phyloP scores from a whole-genome alignment of 2,888 invertebrate genomes.

The Dermolepida albohirtum region DNA sequence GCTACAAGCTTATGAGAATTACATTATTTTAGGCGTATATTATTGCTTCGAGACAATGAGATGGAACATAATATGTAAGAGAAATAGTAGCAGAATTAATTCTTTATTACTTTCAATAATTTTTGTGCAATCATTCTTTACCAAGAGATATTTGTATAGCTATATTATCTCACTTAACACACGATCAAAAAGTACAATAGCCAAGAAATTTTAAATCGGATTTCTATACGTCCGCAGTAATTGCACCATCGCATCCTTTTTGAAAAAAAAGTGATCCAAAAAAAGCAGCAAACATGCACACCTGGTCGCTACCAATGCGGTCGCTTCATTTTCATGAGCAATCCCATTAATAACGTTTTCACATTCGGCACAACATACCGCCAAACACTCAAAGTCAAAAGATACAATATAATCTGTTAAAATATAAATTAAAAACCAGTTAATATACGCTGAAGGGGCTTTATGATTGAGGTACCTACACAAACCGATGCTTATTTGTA shows the following conservation, averaged over 20 bases:
- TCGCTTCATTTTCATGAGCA: constrained; percentile 29
- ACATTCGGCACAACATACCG: constrained; percentile 46
- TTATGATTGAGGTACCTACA: constrained; percentile 42
- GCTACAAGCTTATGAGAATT: too few species aligned
- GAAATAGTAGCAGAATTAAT: too few species aligned
- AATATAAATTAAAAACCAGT: constrained; percentile 55
- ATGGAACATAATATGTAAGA: too few species aligned
- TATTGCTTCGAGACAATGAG: too few species aligned
- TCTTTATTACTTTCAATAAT: too few species aligned
- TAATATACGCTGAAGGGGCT: constrained; percentile 47
- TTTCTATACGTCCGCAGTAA: neutral
- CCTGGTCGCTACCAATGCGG: constrained; percentile 36
- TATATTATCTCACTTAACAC: too few species aligned
- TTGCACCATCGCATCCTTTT: constrained; percentile 1
- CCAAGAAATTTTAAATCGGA: neutral
- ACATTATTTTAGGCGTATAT: too few species aligned
- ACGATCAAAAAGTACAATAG: constrained; percentile 1
- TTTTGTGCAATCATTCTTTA: too few species aligned
- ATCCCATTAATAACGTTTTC: constrained; percentile 42
- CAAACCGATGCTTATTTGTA: neutral
- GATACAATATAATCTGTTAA: constrained; percentile 53
- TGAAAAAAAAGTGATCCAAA: neutral
- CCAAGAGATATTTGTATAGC: too few species aligned
- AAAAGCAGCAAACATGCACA: constrained; percentile 32
- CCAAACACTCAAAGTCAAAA: constrained; percentile 51